These are phyloP conservation scores for Agrotis exclamationis DNA, from an alignment of 2,888 invertebrate genomes.

Conservation along the genomic window DNA sequence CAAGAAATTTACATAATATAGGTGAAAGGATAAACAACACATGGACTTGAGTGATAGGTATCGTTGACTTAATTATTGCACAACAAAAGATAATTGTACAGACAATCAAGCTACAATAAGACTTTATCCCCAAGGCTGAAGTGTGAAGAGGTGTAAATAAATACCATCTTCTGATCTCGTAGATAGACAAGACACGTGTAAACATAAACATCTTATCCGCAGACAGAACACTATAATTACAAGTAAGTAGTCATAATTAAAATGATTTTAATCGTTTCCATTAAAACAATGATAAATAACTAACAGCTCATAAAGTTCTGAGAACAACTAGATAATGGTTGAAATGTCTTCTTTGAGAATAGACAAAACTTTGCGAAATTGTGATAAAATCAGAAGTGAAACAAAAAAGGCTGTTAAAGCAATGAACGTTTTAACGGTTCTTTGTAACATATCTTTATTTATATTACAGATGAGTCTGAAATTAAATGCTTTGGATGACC, in stretches of 20 bases:
- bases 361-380: conserved; percentile 5
- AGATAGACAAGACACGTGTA: conserved; percentile 61
- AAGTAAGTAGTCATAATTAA: conserved; percentile 53
- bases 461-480: not conserved
- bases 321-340: not conserved
- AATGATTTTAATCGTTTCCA: conserved; percentile 50
- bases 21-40: not conserved
- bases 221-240: conserved; percentile 46
- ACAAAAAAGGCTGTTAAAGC: not conserved
- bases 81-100: conserved; percentile 10
- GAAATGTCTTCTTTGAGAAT: conserved; percentile 17
- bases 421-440: not conserved
- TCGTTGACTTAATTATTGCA: conserved; percentile 13
- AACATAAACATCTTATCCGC: conserved; percentile 46
- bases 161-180: conserved; percentile 51
- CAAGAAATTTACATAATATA: not conserved
- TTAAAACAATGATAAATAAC: conserved; percentile 37
- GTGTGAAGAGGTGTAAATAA: conserved; percentile 43
- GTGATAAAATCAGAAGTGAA: not conserved
- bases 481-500: not conserved
- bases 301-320: conserved; percentile 6
- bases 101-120: conserved; percentile 15
- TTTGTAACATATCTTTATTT: not conserved
- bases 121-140: conserved; percentile 26
- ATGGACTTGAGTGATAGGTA: not conserved